Evolutionary conservation across 1,140 invertebrate species (phyloP), one percentile per base, ranked within the genome.

Genomic region (Scylla paramamosain): DNA sequence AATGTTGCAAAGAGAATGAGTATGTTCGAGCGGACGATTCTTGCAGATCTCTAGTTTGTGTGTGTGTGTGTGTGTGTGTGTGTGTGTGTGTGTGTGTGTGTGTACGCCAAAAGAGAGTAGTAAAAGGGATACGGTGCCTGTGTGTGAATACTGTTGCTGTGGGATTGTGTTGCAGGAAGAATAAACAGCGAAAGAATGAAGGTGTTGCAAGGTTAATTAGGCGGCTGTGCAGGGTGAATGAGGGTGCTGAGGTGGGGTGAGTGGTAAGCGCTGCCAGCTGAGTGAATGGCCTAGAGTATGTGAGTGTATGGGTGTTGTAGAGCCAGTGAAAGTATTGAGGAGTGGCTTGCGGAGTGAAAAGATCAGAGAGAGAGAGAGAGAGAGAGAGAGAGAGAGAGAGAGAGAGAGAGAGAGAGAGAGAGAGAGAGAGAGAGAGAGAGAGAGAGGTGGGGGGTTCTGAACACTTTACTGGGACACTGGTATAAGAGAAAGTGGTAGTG

Each of bases 331-430:
- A 59, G 52, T 59, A 12, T 2, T 59, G 16, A 20, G 52, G 52
- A 59, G 52, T 20, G 16, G 39, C 39, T 39, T 39, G 39, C 6
- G 52, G 52, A 59, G 16, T 59, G 4, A 4, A 48, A 10, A 91
- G 39, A 46, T 25, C 12, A 59, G 6, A 28, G 29, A 52, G n/a
- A 7, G 32, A 28, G 3, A 48, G 32, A 91, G 32, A 91, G 45
- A 46, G 32, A 46, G 89, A 91, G 16, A 91, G 89, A 91, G 39
- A 92, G 52, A 92, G 52, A 92, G 46, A 77, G 90, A 92, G 45
- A 77, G 90, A 92, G n/a, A 77, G 90, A 92, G 25, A 77, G 90
- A 77, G 16, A 77, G 90, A 77, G 45, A 77, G 90, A 92, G 45
- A 77, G 90, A 92, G 45, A 77, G 52, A 77, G 16, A 77, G 90